Evolutionary conservation across 2,797 vertebrate genomes (phyloP).

Genomic region (Myotis findleyi): DNA sequence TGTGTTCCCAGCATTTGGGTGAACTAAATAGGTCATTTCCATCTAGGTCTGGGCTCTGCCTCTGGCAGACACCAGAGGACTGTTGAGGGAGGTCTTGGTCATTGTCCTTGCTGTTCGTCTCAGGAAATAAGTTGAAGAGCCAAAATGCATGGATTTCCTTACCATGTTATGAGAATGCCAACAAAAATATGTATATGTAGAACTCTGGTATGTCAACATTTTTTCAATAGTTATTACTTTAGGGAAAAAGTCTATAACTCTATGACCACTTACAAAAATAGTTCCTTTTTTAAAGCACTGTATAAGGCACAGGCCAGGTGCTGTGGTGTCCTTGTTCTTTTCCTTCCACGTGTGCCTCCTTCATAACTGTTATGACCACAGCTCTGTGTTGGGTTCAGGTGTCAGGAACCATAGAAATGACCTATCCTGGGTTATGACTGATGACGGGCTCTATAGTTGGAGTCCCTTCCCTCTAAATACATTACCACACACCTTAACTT

Average conservation of each 20-base stretch:
- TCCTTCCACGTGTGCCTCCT: not conserved
- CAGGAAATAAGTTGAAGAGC: not conserved
- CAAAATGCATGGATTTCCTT: not conserved
- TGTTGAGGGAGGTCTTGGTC: not conserved
- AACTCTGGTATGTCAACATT: not conserved
- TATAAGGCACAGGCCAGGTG: not conserved
- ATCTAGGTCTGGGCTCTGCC: not conserved
- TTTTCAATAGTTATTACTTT: not conserved
- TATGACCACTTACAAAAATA: not conserved
- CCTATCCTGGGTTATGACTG: not conserved
- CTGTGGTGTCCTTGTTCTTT: not conserved
- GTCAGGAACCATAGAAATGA: not conserved
- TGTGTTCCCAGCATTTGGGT: slow-evolving; percentile 39
- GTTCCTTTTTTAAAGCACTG: not conserved
- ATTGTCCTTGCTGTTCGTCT: not conserved
- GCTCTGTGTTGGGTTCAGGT: not conserved
- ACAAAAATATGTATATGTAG: not conserved
- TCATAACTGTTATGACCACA: not conserved
- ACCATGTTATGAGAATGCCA: not conserved
- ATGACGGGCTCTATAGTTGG: not conserved
- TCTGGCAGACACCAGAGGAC: slow-evolving; percentile 24
- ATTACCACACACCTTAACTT: not conserved
- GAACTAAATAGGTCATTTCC: slow-evolving; percentile 34
- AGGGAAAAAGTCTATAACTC: not conserved
- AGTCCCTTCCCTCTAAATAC: not conserved